phyloP scores from a whole-genome alignment of 2,113 vertebrate species.

The Cryptomyrus ogoouensis region DNA sequence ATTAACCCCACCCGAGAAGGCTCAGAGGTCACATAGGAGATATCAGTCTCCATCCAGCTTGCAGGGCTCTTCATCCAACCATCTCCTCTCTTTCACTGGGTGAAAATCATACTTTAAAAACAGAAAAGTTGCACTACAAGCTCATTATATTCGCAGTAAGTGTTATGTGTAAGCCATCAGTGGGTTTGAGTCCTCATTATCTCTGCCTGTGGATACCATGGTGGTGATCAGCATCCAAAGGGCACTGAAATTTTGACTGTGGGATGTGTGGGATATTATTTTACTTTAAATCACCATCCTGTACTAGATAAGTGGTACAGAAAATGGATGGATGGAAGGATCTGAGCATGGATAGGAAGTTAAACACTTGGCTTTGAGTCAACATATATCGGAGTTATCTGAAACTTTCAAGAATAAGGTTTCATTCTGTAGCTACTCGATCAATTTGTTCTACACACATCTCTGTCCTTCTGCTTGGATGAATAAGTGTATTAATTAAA shows the following conservation, averaged over 20 bases:
- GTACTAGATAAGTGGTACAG: neutral
- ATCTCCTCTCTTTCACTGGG: neutral
- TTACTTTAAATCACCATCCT: neutral
- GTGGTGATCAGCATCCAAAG: neutral
- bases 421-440: neutral
- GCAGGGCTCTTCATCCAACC: neutral
- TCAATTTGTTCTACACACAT: neutral
- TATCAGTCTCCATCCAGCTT: neutral
- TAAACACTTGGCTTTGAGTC: neutral
- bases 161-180: slow-evolving; percentile 20
- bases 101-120: neutral
- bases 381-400: neutral
- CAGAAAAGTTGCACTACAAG: neutral
- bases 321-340: neutral
- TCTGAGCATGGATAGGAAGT: neutral
- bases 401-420: neutral
- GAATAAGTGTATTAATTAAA: neutral
- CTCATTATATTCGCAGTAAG: neutral
- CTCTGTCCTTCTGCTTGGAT: neutral
- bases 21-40: neutral
- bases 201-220: neutral
- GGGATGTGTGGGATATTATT: neutral
- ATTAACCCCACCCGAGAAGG: neutral
- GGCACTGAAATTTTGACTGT: neutral
- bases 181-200: neutral